Evolutionary conservation across 2,888 invertebrate species (phyloP), one percentile per base, ranked within the genome.

Genomic region (Torymus aiolomorphi): DNA sequence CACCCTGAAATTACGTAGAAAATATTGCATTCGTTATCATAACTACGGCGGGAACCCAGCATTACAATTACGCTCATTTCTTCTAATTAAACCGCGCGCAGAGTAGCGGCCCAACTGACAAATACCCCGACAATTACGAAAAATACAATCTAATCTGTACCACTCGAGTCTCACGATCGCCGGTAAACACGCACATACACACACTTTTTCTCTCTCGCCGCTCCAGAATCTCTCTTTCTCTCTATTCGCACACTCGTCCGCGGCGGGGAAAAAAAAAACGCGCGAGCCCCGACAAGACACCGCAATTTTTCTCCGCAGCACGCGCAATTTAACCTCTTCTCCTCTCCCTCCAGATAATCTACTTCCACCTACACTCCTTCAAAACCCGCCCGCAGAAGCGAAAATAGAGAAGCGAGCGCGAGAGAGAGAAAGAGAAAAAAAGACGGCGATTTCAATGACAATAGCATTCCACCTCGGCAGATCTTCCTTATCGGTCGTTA

Each of bases 401-500:
- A 62, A 69, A 24, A 20, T n/a, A 52, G 10, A n/a, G 16, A 42
- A 8, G 4, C 13, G 13, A 14, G 20, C 20, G 2, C n/a, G 16
- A n/a, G 61, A 52, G 16, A 54, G 12, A 57, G 49, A 56, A 10
- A 54, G 24, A 69, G 42, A 3, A 51, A 20, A 18, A 75, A 51
- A 14, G 16, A 62, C 13, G 11, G 13, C 20, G 16, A 61, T 70
- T 74, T 70, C 69, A 74, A 79, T 70, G 74, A 79, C 78, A 79
- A 78, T 78, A 42, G 61, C 57, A 20, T 24, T 31, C 18, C 61
- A 52, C 59, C 16, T 16, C 24, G 14, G 18, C 13, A 76, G 71
- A 76, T 76, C 70, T 62, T 70, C 54, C 71, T 71, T 77, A 77
- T 77, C 71, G 63, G 63, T 70, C 70, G 14, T 63, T 70, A 76